Evolutionary conservation across 2,113 vertebrate species (phyloP).

Genomic region (Lampris incognitus): DNA sequence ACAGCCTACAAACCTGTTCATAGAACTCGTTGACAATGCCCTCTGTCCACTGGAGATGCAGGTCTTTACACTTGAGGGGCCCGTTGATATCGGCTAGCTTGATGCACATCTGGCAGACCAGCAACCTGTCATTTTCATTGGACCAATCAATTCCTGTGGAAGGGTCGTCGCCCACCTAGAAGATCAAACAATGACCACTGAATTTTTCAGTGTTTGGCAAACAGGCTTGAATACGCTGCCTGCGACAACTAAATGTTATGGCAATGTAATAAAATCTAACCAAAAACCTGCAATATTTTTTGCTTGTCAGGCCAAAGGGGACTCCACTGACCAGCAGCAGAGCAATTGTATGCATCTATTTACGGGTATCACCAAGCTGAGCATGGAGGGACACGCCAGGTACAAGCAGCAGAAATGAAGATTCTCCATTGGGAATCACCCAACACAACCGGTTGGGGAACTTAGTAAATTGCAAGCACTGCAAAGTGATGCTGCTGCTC

Average conservation of each 20-base stretch:
- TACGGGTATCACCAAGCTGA: too few species aligned
- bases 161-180: constrained; percentile 92
- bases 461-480: too few species aligned
- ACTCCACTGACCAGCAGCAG: neutral
- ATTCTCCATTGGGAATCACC: too few species aligned
- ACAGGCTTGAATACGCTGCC: constrained; percentile 1
- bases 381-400: too few species aligned
- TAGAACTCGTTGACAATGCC: constrained; percentile 99
- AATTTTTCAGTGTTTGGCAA: neutral
- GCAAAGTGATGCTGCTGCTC: too few species aligned
- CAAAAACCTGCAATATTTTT: too few species aligned
- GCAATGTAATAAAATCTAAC: neutral
- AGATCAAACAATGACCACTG: constrained; percentile 24
- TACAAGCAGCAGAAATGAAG: too few species aligned
- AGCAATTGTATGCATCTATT: neutral
- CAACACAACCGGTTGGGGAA: too few species aligned
- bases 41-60: constrained; percentile 97
- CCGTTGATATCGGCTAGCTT: constrained; percentile 98
- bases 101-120: constrained; percentile 99
- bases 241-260: neutral
- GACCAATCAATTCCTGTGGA: constrained; percentile 95
- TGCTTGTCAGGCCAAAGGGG: too few species aligned
- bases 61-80: constrained; percentile 93
- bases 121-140: constrained; percentile 95
- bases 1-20: constrained; percentile 86